These are phyloP conservation scores for Aethina tumida DNA, from an alignment of 1,140 invertebrate species.

Conservation along the genomic window DNA sequence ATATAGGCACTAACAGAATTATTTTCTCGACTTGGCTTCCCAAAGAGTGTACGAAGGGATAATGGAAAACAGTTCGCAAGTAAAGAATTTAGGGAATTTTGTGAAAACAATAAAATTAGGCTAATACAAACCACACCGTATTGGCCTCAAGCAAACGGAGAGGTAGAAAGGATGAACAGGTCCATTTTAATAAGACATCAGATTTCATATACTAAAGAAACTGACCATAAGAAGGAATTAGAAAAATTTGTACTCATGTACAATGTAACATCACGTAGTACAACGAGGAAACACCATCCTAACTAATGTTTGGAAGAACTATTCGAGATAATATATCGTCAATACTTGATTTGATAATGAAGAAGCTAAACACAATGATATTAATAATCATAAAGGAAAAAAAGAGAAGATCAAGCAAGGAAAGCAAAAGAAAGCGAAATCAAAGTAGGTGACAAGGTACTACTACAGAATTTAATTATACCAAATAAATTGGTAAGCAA, in stretches of 20 bases:
- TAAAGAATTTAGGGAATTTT: slow-evolving; percentile 22
- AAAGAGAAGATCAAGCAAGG: slow-evolving; percentile 15
- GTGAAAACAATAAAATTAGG: slow-evolving; percentile 13
- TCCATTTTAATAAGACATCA: slow-evolving; percentile 24
- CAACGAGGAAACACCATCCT: slow-evolving; percentile 31
- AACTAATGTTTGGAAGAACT: slow-evolving; percentile 29
- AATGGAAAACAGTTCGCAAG: slow-evolving; percentile 24
- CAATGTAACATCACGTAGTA: slow-evolving; percentile 27
- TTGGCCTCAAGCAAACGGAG: slow-evolving; percentile 30
- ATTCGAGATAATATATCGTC: slow-evolving; percentile 27
- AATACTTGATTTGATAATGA: slow-evolving; percentile 12
- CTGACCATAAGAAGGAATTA: slow-evolving; percentile 19
- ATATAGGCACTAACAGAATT: slow-evolving; percentile 11
- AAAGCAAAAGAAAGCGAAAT: slow-evolving; percentile 11
- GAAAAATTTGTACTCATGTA: slow-evolving; percentile 30
- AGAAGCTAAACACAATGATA: slow-evolving; percentile 18
- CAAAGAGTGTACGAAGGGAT: slow-evolving; percentile 20
- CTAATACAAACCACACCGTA: slow-evolving; percentile 17
- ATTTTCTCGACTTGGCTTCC: slow-evolving; percentile 14
- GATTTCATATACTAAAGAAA: slow-evolving; percentile 9
- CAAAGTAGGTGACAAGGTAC: slow-evolving; percentile 19
- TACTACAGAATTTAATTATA: slow-evolving; percentile 11
- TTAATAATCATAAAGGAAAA: slow-evolving; percentile 21
- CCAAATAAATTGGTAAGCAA: slow-evolving; percentile 13
- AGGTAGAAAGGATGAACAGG: slow-evolving; percentile 31